Evolutionary conservation across 2,888 invertebrate genomes (phyloP), one percentile per base, ranked within the genome.

Genomic region (Rhimphoctona megacephalus): DNA sequence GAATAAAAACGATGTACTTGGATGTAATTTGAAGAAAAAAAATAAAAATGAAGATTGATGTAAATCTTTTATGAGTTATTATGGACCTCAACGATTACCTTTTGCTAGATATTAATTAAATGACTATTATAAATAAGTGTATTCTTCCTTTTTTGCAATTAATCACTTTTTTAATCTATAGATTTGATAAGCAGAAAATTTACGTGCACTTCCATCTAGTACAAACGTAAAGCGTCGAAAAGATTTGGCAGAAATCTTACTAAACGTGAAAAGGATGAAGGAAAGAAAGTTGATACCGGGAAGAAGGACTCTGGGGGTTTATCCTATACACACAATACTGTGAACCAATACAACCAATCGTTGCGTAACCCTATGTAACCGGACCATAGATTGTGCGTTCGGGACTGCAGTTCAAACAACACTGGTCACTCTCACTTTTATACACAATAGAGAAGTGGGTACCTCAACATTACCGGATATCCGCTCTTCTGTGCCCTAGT

Each of bases 321-420:
- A 87, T 86, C 91, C 91, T 91, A 90, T 90, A 79, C 81, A 92
- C 92, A 92, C 88, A 90, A 70, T 61, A n/a, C 54, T 25, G 6
- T 14, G 36, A 46, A 83, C 73, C 85, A 87, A 85, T 79, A 78
- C 67, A 46, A 66, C 66, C 74, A 81, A 74, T 83, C 76, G 85
- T 92, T 91, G 89, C 89, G 90, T 88, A 92, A 92, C 88, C 88
- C 88, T 84, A 90, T 88, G 90, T 91, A 89, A 92, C 91, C 89
- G 86, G 89, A 89, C 88, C 85, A 74, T 87, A 79, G 89, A 90
- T 90, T 87, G 90, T 89, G 87, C 87, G 87, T 86, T 83, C 74
- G 57, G 46, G 76, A 81, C 25, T 46, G 54, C 69, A 78, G 78
- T 86, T 81, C 81, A 79, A 81, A 81, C 86, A 86, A 83, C 69